Conservation (phyloP, 2,888 invertebrate species). For the Dugesia japonica region DNA sequence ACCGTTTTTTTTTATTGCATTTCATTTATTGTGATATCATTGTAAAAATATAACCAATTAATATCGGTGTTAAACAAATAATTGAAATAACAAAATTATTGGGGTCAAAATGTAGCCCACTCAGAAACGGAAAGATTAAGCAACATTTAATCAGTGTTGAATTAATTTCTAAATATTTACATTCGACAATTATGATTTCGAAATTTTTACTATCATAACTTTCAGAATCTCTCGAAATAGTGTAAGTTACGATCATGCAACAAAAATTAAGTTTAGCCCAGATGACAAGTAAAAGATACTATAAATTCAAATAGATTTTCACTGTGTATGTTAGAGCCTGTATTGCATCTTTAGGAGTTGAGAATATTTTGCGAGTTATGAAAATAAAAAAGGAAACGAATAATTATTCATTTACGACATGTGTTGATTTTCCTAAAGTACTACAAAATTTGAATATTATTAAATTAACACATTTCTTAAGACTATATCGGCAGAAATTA, state of each 20-base stretch:
- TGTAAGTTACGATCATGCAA: slow-evolving; percentile 67
- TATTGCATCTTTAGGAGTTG: slow-evolving; percentile 59
- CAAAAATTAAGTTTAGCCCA: slow-evolving; percentile 67
- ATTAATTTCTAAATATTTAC: no score
- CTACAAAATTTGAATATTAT: neutral
- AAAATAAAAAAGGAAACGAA: neutral
- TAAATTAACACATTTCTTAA: slow-evolving; percentile 53
- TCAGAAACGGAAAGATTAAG: no score
- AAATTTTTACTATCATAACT: no score
- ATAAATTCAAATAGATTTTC: neutral
- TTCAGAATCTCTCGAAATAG: no score
- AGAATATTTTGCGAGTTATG: slow-evolving; percentile 50
- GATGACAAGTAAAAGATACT: slow-evolving; percentile 52
- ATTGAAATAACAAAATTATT: no score
- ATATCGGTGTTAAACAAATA: no score
- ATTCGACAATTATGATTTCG: no score
- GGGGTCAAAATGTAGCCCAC: no score
- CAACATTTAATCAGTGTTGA: no score
- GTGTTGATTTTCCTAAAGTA: slow-evolving; percentile 7
- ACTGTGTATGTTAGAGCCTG: slow-evolving; percentile 49
- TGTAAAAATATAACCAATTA: no score
- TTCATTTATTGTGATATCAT: no score
- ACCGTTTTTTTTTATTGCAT: no score
- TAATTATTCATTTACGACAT: neutral
- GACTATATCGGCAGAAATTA: slow-evolving; percentile 53